Base-by-base conservation (phyloP, 2,113 vertebrate species). In the Orientallactaga bullata region DNA sequence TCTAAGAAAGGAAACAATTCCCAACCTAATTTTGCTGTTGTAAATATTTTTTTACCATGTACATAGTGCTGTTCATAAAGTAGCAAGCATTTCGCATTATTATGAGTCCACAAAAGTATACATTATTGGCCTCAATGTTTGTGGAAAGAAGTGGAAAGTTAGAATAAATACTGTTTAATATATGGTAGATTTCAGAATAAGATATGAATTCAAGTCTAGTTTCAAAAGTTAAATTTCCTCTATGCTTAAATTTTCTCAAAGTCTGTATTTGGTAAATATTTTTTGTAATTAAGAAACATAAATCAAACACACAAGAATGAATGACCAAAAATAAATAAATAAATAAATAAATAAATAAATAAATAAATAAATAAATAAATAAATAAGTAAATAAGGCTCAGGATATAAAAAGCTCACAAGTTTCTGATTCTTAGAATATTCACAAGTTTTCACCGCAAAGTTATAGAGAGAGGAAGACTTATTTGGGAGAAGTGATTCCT, bases 21-120 rank as follows among this genome's bases (percentile, higher is more conserved):
- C 37, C 47, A 65, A n/a, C 23, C 85, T 90, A 83, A 78, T 28
- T 93, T 95, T 90, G 37, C 11, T 55, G 81, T 93, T 82, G 26
- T 39, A 76, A 95, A 73, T 55, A n/a, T n/a, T n/a, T 65, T 58
- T 90, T 73, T 77, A 88, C 24, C 51, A 35, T 72, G 61, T 73
- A 65, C 61, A 61, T 37, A 39, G 16, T 37, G n/a, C 16, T 85
- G 71, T 88, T 28, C 73, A 0, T 85, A 63, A 92, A 73, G 39
- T 74, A 30, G 61, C 20, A 86, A 69, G 20, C 35, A 39, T 65
- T 85, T 90, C 30, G 77, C 12, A 90, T 2, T 85, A n/a, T 21
- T 7, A 80, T 79, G 7, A 35, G 23, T 58, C 37, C 39, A 20
- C 9, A 78, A 61, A 77, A 28, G 24, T 1, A 0, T 93, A 0